Evolutionary conservation across 2,113 vertebrate species (phyloP).

Genomic region (Stegostoma tigrinum): DNA sequence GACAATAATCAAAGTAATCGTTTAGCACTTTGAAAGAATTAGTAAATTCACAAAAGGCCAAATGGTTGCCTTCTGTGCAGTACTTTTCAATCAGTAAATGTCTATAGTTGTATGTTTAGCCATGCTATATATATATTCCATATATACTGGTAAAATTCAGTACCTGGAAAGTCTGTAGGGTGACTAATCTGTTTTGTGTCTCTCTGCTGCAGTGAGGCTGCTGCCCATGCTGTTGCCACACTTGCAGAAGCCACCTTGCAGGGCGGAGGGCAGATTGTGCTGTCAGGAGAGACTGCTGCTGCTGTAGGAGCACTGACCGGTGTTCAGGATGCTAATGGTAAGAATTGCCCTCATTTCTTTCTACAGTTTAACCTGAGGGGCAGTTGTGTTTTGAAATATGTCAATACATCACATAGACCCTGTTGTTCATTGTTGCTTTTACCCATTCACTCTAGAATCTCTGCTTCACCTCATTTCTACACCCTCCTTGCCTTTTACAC

Average conservation of each 20-base stretch:
- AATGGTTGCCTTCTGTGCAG: background rate
- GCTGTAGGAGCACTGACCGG: conserved; percentile 91
- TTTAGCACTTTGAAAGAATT: background rate
- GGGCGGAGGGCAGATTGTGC: conserved; percentile 91
- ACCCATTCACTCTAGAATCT: background rate
- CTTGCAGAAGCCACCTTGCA: conserved; percentile 94
- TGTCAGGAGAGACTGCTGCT: conserved; percentile 92
- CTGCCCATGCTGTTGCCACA: conserved; percentile 91
- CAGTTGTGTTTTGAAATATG: background rate
- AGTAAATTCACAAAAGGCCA: background rate
- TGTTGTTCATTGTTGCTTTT: background rate
- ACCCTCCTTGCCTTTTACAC: background rate
- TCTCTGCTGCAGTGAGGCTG: conserved; percentile 74
- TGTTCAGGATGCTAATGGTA: conserved; percentile 84
- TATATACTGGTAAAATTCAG: background rate
- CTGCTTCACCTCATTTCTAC: background rate
- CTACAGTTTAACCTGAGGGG: background rate
- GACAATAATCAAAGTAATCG: background rate
- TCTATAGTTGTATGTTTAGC: background rate
- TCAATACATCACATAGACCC: background rate
- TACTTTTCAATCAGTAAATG: background rate
- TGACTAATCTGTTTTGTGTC: background rate
- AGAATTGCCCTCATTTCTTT: conserved; percentile 41
- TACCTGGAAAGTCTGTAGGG: background rate
- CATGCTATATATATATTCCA: background rate